Evolutionary conservation across 2,113 vertebrate species (phyloP), one percentile per base, ranked within the genome.

Genomic region (Salminus brasiliensis): DNA sequence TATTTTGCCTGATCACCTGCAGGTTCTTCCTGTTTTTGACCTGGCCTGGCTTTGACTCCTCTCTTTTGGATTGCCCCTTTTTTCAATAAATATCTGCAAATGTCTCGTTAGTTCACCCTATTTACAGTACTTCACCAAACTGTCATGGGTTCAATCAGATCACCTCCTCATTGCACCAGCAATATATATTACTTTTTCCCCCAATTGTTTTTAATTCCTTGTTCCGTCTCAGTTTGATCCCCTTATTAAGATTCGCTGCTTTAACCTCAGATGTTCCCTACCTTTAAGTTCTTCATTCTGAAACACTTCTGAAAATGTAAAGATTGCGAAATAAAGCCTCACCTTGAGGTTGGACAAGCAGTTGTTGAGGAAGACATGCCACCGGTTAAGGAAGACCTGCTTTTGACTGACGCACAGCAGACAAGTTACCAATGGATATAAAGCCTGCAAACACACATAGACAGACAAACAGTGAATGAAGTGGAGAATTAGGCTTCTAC

Each of bases 301-400:
- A 49, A 18, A 49, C 16, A 9, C 21, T 1, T 49, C 21, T 49
- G 1, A 18, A 49, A 6, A 2, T 49, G 5, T n/a, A 36, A 3
- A 6, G 39, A 41, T 41, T 41, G 4, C 4, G 5, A 1, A 55
- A 23, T 9, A 55, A 55, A 66, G 18, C 0, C 83, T 91, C 80
- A 99, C 98, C 94, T 99, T 99, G 72, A 99, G 97, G 90, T 99
- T 99, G 82, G 98, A 99, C 60, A 99, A 92, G 88, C 98, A 99
- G 93, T 98, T 98, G 94, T 97, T 99, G 90, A 99, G 96, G 90
- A 99, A 99, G 89, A 99, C 81, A 87, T 99, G 96, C 98, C 98
- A 99, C 87, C 97, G 95, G 89, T 95, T 97, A 83, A 99, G 92
- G 84, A 99, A 99, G 87, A 99, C 94, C 85, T 96, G 96, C 90